Evolutionary conservation across 1,140 invertebrate genomes (phyloP), one percentile per base, ranked within the genome.

Genomic region (Drosophila biarmipes): DNA sequence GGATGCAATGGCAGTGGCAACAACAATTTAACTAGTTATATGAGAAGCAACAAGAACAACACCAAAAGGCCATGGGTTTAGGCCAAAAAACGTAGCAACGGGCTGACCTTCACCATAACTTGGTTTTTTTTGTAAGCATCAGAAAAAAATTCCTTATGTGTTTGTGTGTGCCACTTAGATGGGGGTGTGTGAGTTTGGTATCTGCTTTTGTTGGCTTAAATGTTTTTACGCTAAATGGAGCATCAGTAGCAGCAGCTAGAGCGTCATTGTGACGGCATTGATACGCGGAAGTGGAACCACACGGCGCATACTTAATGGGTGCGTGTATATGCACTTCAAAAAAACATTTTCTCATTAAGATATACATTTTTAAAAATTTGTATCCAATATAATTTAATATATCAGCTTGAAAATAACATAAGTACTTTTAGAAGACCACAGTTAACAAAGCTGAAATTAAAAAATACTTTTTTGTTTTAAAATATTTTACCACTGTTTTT

Each of bases 61-160:
- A 62, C 53, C 74, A 75, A 80, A 76, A 53, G 57, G 56, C 56
- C 43, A 61, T 51, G 62, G 56, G 71, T 38, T 84, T 84, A 84
- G 74, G 71, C 75, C 72, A 68, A 82, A 89, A 82, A 89, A 51
- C 76, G 84, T 89, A 87, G 89, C 75, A 89, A 71, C 73, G 43
- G 76, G 67, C 84, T 87, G 84, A 87, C 84, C 84, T 87, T 87
- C 84, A 84, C 56, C 84, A 87, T 87, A 80, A 84, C 63, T 62
- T 51, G 51, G 49, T 72, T 59, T 29, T 29, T 45, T 73, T 31
- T 66, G 43, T 55, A 55, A 75, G 75, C 57, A 42, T 43, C 59
- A 24, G 21, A 27, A 64, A 58, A 58, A 35, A 37, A 42, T 38
- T 42, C 21, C 43, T 59, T 43, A 15, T 74, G 45, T 69, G 72